A percentile compares a stretch with the other conserved stretches of the same genome.
phyloP scores from a whole-genome alignment of 1,140 invertebrate genomes.

The Brachionus sp. region DNA sequence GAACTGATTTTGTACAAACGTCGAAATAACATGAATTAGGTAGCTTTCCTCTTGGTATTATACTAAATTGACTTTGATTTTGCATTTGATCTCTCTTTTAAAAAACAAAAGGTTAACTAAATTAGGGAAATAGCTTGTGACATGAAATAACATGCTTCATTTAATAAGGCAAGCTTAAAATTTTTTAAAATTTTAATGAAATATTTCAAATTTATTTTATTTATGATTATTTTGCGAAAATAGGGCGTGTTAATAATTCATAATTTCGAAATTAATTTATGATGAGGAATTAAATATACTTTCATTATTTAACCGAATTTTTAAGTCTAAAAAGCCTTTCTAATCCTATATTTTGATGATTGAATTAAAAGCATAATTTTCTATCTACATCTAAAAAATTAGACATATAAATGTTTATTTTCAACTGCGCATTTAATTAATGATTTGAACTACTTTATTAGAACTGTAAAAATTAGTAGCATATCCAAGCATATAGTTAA shows the following conservation, averaged over 20 bases:
- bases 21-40: constrained; percentile 40
- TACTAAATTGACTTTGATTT: constrained; percentile 2
- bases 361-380: background rate
- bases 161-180: background rate
- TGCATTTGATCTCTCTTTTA: background rate
- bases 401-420: background rate
- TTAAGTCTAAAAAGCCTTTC: background rate
- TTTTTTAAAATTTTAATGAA: background rate
- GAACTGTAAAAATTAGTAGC: background rate
- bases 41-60: constrained; percentile 25
- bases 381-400: background rate
- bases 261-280: constrained; percentile 22
- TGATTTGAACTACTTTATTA: background rate
- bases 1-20: constrained; percentile 11
- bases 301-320: background rate
- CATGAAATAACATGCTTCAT: background rate
- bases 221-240: background rate
- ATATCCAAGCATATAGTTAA: background rate
- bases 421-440: background rate
- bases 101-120: background rate
- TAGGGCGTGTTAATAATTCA: constrained; percentile 13
- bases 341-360: background rate
- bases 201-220: background rate
- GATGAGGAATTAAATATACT: background rate
- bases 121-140: background rate